Conservation (phyloP, 2,888 invertebrate species). For the Drosophila fungiperda region DNA sequence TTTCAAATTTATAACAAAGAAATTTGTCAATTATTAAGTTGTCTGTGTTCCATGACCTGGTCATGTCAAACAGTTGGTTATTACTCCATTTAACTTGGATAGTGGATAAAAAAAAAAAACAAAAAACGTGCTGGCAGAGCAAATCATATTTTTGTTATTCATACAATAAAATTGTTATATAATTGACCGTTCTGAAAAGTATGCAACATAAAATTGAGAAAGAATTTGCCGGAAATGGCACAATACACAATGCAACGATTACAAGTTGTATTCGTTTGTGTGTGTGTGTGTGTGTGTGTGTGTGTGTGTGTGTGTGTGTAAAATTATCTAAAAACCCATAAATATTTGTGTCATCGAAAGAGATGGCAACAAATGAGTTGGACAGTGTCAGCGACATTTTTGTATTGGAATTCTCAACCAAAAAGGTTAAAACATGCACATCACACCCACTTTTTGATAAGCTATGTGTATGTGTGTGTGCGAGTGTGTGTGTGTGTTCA, state of each 20-base stretch:
- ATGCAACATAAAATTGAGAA: conserved; percentile 31
- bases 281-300: conserved; percentile 11
- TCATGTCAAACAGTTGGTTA: neutral
- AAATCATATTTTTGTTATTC: conserved; percentile 60
- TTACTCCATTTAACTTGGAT: conserved; percentile 15
- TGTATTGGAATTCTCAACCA: conserved; percentile 36
- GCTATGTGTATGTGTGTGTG: conserved; percentile 7
- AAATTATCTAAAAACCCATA: conserved; percentile 52
- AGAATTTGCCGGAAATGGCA: conserved; percentile 59
- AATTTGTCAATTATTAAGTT: neutral
- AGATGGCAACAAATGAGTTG: conserved; percentile 14
- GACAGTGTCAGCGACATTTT: conserved; percentile 62
- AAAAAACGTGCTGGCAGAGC: neutral
- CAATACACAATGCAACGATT: conserved; percentile 35
- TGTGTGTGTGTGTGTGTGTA: conserved; percentile 10
- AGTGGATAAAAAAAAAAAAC: conserved; percentile 26
- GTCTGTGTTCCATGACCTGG: neutral
- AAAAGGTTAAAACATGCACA: conserved; percentile 44
- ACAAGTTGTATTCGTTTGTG: conserved; percentile 2
- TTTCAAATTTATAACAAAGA: neutral
- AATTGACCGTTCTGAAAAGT: conserved; percentile 55
- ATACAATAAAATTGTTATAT: conserved; percentile 70
- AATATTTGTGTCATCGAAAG: conserved; percentile 65
- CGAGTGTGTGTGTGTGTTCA: conserved; percentile 6
- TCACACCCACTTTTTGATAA: conserved; percentile 28